These are phyloP conservation scores for Xanthia togata DNA, from an alignment of 2,888 invertebrate species.

Conservation along the genomic window DNA sequence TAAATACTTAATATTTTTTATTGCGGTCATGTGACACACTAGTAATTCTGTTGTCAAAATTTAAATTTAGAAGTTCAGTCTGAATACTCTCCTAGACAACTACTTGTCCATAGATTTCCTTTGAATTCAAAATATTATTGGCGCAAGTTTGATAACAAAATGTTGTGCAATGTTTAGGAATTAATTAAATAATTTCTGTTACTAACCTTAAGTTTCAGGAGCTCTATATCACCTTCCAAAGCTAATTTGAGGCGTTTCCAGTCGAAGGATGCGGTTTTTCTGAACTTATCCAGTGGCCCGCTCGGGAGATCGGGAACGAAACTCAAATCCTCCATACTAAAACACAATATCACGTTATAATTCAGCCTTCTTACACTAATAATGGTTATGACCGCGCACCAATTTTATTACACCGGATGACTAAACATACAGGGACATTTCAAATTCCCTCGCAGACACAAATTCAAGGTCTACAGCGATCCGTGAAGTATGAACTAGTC, in stretches of 20 bases:
- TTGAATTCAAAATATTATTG: constrained; percentile 33
- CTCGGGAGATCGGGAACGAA: constrained; percentile 92
- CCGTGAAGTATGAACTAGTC: constrained; percentile 64
- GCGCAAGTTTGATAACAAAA: constrained; percentile 26
- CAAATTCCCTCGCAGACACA: constrained; percentile 71
- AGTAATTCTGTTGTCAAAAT: neutral
- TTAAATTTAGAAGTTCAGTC: neutral
- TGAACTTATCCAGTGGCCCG: constrained; percentile 95
- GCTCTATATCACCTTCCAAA: constrained; percentile 94
- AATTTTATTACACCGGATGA: constrained; percentile 76
- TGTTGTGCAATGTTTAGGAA: constrained; percentile 32
- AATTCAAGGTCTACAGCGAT: constrained; percentile 68
- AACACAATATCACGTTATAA: constrained; percentile 74
- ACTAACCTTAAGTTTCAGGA: constrained; percentile 94
- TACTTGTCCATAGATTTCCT: neutral
- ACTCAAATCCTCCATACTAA: constrained; percentile 89
- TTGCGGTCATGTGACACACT: neutral
- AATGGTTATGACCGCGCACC: constrained; percentile 64
- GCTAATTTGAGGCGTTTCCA: constrained; percentile 96
- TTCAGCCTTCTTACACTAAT: constrained; percentile 57
- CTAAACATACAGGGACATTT: constrained; percentile 75
- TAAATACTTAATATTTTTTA: neutral
- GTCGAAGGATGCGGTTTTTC: constrained; percentile 95
- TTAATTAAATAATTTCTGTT: constrained; percentile 15
- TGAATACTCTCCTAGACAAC: neutral